Base-by-base conservation (phyloP, 2,797 vertebrate species). In the Lacerta bilineata region DNA sequence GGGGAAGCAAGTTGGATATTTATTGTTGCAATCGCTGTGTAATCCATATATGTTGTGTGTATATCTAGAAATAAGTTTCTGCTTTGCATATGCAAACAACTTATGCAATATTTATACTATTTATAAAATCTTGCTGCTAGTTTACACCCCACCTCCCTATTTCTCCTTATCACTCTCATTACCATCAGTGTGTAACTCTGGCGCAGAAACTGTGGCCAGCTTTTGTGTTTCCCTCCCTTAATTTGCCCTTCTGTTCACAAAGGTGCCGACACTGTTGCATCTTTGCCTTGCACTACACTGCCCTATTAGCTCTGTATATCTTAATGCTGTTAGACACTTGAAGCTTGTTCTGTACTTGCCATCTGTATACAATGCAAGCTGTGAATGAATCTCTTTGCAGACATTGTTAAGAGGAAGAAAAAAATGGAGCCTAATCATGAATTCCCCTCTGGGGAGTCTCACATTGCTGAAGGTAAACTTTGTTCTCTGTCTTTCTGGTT, bases 31-130 rank as follows among this genome's bases (percentile, higher is more conserved):
- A 90, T n/a, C 83, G 88, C 75, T 91, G 59, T 25, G 92, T 87
- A 93, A 90, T 88, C 84, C 43, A 81, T 86, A 59, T 81, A 74
- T n/a, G n/a, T 92, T 91, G 64, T 87, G 59, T 11, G 89, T 23
- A 82, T n/a, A 84, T 90, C 17, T 87, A 76, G 83, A 68, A 91
- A 88, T 82, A 95, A 91, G 33, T 91, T 23, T 18, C 8, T 5
- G 46, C 84, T 93, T 91, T 88, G 89, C 59, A 92, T 76, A 68
- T 29, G 36, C 3, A 92, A 2, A 43, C 82, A 80, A 92, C 88
- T 36, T 59, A 29, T 50, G 10, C 29, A 87, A 75, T 85, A 85
- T 85, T 41, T 64, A 20, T 33, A 76, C 23, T n/a, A 76, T 39
- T 41, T 64, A 29, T 33, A 61, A 25, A 64, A 76, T 59, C 20